phyloP scores from a whole-genome alignment of 1,140 invertebrate species.

The Idris sp. region DNA sequence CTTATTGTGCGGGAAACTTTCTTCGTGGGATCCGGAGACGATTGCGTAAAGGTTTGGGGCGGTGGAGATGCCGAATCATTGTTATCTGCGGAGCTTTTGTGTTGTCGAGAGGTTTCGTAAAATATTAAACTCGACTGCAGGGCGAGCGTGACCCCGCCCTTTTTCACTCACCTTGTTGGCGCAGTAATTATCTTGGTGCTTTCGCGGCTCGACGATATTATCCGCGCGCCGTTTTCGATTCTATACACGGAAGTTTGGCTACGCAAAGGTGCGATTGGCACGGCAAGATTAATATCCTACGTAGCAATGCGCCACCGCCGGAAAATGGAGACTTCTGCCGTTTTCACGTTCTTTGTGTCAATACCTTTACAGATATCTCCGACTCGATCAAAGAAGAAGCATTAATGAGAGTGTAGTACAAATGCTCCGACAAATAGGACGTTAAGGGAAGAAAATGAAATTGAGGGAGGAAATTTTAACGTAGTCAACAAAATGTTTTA shows the following conservation, averaged over 20 bases:
- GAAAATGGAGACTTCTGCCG: conserved; percentile 50
- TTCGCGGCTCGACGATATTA: conserved; percentile 51
- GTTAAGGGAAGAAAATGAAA: conserved; percentile 26
- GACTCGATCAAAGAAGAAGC: conserved; percentile 44
- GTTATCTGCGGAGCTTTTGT: conserved; percentile 63
- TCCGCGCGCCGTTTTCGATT: conserved; percentile 56
- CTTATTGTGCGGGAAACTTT: conserved; percentile 63
- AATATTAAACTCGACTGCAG: conserved; percentile 61
- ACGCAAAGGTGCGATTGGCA: conserved; percentile 56
- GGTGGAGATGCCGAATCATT: conserved; percentile 60
- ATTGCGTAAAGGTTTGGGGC: conserved; percentile 42
- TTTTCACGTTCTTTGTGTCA: conserved; percentile 51
- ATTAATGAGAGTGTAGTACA: conserved; percentile 48
- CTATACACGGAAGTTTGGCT: conserved; percentile 58
- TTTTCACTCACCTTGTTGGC: conserved; percentile 61
- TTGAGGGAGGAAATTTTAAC: conserved; percentile 41
- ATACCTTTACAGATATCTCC: conserved; percentile 43
- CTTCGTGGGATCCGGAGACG: conserved; percentile 46
- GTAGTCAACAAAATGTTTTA: conserved; percentile 38
- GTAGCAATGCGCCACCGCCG: conserved; percentile 41
- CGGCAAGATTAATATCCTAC: conserved; percentile 59
- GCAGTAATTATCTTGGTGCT: conserved; percentile 60
- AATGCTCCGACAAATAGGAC: conserved; percentile 15
- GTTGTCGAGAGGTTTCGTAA: conserved; percentile 60
- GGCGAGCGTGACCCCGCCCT: conserved; percentile 59